Evolutionary conservation across 2,113 vertebrate genomes (phyloP), one percentile per base, ranked within the genome.

Genomic region (Seriola dumerili): DNA sequence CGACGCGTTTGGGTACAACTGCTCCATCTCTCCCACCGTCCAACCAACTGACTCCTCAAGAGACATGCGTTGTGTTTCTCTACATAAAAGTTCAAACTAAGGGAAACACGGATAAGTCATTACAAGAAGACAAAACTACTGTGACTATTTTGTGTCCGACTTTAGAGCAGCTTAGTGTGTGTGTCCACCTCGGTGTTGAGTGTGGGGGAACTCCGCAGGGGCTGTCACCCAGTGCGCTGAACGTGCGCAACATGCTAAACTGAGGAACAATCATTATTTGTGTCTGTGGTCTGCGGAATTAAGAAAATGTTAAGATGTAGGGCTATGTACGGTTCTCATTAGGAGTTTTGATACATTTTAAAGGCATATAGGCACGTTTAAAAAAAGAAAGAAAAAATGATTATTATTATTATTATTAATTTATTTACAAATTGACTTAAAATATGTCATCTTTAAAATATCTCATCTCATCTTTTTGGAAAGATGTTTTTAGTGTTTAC

Each of bases 41-140:
- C 94, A 88, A 62, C 84, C 85, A 77, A 94, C 89, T 58, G 92
- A 94, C 63, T 94, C 89, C 65, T 92, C 91, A 12, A 84, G 93
- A 91, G 92, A 94, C 62, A 1, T 36, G 34, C 6, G 34, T 36
- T 36, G 5, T 21, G 19, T 17, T 57, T 17, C 34, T 36, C 6
- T 36, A 5, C 34, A 36, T 36, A 44, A 44, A 57, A 63, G 1
- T 40, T 54, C 8, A 54, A n/a, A 8, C 2, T 14, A 1, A 29
- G 6, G 13, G 12, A 32, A 1, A 52, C 21, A 7, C 29, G 13
- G 10, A 19, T 23, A 17, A 0, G n/a, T 32, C 13, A 38, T 8
- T 29, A 12, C 5, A 4, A 19, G 42, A 61, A 59, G 13, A n/a
- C 5, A 17, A 65, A 52, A 72, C 21, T 21, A 11, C 0, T 1